A percentile compares a stretch with the other conserved stretches of the same genome.
These are phyloP conservation scores for Choristoneura rosaceana DNA, from an alignment of 2,888 invertebrate species.

Conservation along the genomic window DNA sequence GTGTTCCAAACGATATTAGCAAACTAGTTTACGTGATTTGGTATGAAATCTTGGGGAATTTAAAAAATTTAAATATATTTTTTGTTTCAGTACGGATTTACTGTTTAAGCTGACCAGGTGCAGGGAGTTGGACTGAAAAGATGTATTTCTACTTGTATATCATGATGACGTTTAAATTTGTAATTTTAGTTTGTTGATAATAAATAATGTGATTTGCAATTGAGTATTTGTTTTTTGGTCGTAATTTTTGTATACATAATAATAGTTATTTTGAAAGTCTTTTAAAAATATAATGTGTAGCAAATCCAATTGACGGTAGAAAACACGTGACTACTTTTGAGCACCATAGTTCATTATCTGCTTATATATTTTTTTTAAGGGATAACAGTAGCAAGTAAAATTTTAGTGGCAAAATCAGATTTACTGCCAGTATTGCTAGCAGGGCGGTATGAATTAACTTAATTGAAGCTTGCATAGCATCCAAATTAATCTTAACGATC, in stretches of 20 bases:
- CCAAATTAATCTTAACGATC: neutral
- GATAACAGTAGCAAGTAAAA: too few species aligned
- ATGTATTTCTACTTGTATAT: neutral
- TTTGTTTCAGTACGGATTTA: conserved; percentile 8
- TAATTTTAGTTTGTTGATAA: neutral
- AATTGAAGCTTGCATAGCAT: neutral
- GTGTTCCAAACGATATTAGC: too few species aligned
- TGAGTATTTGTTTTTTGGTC: neutral
- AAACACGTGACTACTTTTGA: too few species aligned
- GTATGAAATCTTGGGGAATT: neutral
- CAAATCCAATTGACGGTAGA: too few species aligned
- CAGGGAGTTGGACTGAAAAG: conserved; percentile 1
- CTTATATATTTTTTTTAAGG: too few species aligned
- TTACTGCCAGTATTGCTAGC: too few species aligned
- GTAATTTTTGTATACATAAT: too few species aligned
- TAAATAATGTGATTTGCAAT: conserved; percentile 2
- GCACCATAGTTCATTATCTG: too few species aligned
- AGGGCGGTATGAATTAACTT: neutral
- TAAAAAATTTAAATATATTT: neutral
- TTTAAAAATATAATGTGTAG: too few species aligned
- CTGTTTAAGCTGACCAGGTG: neutral
- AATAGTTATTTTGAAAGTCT: too few species aligned
- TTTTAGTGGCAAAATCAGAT: too few species aligned
- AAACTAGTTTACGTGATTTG: too few species aligned
- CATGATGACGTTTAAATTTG: neutral